Evolutionary conservation across 1,140 invertebrate species (phyloP).

Genomic region (Lepidurus apus): DNA sequence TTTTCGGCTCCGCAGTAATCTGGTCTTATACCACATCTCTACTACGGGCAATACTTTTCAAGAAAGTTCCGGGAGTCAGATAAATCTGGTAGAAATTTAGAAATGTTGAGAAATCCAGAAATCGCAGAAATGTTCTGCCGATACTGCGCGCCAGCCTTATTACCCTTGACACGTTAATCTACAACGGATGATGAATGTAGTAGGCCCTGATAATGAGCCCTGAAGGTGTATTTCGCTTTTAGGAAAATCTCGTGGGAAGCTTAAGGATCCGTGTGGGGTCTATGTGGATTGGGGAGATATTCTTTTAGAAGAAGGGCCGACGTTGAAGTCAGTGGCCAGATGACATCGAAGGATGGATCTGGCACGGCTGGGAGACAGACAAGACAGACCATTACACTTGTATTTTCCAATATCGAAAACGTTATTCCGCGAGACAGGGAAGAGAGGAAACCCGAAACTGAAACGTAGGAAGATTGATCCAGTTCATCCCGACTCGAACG

Average conservation of each 20-base stretch:
- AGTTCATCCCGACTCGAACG: too few species aligned
- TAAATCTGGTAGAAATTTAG: not conserved
- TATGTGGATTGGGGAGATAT: not conserved
- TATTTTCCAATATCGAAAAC: not conserved
- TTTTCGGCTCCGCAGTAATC: too few species aligned
- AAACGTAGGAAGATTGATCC: too few species aligned
- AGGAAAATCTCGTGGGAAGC: not conserved
- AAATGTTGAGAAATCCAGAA: not conserved
- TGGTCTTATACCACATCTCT: too few species aligned
- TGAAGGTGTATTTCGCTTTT: not conserved
- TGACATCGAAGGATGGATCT: conserved; percentile 9
- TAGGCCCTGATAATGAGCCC: not conserved
- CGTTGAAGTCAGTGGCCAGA: not conserved
- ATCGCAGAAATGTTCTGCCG: not conserved
- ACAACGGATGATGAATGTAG: not conserved
- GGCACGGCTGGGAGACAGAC: not conserved
- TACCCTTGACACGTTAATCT: not conserved
- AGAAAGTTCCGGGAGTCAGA: not conserved
- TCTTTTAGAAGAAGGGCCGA: not conserved
- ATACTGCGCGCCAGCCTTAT: not conserved
- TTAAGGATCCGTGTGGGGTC: not conserved
- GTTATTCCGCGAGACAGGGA: not conserved
- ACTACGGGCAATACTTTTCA: too few species aligned
- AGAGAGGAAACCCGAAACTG: not conserved
- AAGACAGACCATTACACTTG: not conserved